Evolutionary conservation across 2,888 invertebrate genomes (phyloP), one percentile per base, ranked within the genome.

Genomic region (Tenthredo livida): DNA sequence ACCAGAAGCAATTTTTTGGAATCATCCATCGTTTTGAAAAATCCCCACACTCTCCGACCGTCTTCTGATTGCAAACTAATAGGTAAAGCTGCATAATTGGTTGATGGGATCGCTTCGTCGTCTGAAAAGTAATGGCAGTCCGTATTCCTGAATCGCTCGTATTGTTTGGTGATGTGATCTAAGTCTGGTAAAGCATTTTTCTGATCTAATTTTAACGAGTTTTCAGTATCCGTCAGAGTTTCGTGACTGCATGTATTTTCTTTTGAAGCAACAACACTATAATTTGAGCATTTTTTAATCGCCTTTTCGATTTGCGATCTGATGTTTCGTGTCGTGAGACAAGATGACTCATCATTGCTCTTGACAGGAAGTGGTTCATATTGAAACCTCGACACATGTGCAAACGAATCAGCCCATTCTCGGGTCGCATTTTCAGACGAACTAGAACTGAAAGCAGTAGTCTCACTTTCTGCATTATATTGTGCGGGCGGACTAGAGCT

Each of bases 371-470:
- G 54, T 40, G n/a, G 0, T 37, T 47, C 50, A 3, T 25, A 10
- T 37, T 43, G 77, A 15, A 84, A 33, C 33, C 37, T 72, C 29
- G 40, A 29, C 2, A 65, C 29, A 65, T 65, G 21, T 43, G 17
- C 17, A 6, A 82, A 37, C n/a, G 65, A 65, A 65, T 82, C n/a
- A 12, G 65, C 85, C 89, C 89, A 89, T 73, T 88, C 87, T 1
- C 85, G 87, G 80, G 90, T 89, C 85, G 89, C 85, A 75, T 90
- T 88, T 58, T 90, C 90, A 3, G 87, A 87, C 0, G 90, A 90
- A 25, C 89, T 90, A 2, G 89, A 88, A 50, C 88, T 89, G 15
- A 86, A 87, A 0, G 84, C 80, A 6, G 87, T 88, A 17, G 87
- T 87, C 7, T 87, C 87, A 6, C 89, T 90, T 21, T 82, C 88